Evolutionary conservation across 2,797 vertebrate species (phyloP).

Genomic region (Ambastaia sidthimunki): DNA sequence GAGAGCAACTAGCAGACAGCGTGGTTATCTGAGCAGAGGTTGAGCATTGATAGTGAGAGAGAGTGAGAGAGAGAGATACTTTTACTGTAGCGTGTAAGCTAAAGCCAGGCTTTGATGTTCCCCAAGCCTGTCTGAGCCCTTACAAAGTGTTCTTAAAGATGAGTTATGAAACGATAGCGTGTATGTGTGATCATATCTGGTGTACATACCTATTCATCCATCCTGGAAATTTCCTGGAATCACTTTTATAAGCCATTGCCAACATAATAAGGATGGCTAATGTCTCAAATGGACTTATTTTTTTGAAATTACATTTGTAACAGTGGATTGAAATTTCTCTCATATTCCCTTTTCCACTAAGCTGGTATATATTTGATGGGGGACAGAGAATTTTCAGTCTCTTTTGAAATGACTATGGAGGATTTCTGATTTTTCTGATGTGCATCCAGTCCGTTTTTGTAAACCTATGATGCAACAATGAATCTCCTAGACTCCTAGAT

Average conservation of each 20-base stretch:
- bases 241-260: not conserved
- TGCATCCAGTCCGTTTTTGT: not conserved
- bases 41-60: conserved; percentile 24
- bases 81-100: conserved; percentile 52
- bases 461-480: not conserved
- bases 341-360: not conserved
- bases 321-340: not conserved
- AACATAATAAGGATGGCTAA: not conserved
- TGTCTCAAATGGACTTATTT: conserved; percentile 5
- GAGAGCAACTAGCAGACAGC: conserved; percentile 60
- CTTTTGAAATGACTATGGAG: not conserved
- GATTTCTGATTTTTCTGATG: not conserved
- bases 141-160: conserved; percentile 69
- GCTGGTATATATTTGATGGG: not conserved
- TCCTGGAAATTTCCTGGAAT: conserved; percentile 49
- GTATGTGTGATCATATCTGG: not conserved
- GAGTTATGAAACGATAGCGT: conserved; percentile 67
- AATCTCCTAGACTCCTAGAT: too few relatives aligned
- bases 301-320: conserved; percentile 9
- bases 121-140: conserved; percentile 60
- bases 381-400: not conserved
- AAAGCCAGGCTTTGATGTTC: conserved; percentile 68
- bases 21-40: conserved; percentile 60
- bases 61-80: conserved; percentile 34
- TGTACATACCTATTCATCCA: conserved; percentile 51